Conservation (phyloP, 2,797 vertebrate species). For the Malurus leucopterus region DNA sequence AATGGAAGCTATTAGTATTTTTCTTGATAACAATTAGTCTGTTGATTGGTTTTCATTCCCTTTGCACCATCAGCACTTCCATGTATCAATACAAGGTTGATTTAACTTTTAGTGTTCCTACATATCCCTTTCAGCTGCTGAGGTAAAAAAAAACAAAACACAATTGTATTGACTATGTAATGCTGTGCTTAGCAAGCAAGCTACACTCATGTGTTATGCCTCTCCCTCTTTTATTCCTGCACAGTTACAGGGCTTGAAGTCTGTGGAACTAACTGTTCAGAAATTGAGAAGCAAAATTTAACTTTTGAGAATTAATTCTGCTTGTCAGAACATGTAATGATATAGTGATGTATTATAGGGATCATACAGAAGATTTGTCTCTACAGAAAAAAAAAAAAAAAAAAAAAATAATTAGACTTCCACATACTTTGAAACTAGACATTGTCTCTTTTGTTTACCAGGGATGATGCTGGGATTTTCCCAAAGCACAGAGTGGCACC, state of each 20-base stretch:
- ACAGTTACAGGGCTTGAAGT: neutral
- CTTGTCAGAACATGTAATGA: neutral
- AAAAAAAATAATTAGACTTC: neutral
- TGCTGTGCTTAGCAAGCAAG: neutral
- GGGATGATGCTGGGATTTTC: neutral
- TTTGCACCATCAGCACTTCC: slow-evolving; percentile 30
- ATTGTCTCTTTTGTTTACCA: neutral
- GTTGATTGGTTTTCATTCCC: slow-evolving; percentile 2
- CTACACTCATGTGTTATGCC: neutral
- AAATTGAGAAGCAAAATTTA: neutral
- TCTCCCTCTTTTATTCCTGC: neutral
- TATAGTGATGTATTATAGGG: rapidly evolving
- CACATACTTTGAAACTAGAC: neutral
- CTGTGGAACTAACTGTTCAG: neutral
- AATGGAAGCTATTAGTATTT: slow-evolving; percentile 43
- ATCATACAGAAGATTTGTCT: neutral
- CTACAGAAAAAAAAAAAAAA: neutral
- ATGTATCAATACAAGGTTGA: neutral
- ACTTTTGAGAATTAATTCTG: neutral
- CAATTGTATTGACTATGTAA: slow-evolving; percentile 9
- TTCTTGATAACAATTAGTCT: slow-evolving; percentile 38
- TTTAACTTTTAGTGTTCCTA: slow-evolving; percentile 8
- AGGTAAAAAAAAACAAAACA: neutral
- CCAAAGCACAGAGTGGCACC: neutral
- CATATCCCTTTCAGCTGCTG: neutral